phyloP scores from a whole-genome alignment of 2,113 vertebrate genomes.

The Cnemophilus loriae region DNA sequence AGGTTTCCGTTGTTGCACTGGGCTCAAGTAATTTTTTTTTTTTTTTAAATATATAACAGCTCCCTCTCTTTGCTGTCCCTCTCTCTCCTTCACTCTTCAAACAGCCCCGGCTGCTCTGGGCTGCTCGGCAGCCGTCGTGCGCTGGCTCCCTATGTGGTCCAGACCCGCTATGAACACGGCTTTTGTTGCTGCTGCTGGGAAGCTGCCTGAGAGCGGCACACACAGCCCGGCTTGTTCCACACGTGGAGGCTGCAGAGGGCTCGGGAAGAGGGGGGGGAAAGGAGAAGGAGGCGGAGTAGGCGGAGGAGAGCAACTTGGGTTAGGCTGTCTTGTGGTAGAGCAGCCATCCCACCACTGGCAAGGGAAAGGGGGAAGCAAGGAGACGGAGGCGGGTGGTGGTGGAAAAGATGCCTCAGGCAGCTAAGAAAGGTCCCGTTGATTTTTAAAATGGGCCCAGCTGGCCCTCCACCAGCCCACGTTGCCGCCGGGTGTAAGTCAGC shows the following conservation, averaged over 20 bases:
- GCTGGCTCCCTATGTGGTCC: conserved; percentile 70
- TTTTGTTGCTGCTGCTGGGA: conserved; percentile 70
- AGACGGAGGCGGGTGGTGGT: background rate
- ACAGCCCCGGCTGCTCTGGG: conserved; percentile 57
- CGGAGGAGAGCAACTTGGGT: background rate
- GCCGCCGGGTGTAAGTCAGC: background rate
- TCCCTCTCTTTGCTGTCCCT: conserved; percentile 50
- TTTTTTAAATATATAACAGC: conserved; percentile 40
- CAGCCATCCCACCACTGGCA: background rate
- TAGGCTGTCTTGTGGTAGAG: conserved; percentile 20
- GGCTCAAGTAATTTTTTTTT: conserved; percentile 61
- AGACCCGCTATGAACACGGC: conserved; percentile 56
- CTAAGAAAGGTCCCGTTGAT: conserved; percentile 28
- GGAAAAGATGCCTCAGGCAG: conserved; percentile 37
- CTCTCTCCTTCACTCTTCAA: conserved; percentile 46
- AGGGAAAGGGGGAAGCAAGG: background rate
- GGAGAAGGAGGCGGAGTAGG: background rate
- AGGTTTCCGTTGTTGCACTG: conserved; percentile 74
- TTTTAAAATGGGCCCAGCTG: background rate
- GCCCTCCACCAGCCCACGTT: background rate
- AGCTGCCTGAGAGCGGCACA: conserved; percentile 61
- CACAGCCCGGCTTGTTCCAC: conserved; percentile 64
- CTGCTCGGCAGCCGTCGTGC: conserved; percentile 32
- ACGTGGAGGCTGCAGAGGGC: background rate
- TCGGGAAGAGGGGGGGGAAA: background rate